These are phyloP conservation scores for Vandiemenella viatica DNA, from an alignment of 2,888 invertebrate species.

Conservation along the genomic window DNA sequence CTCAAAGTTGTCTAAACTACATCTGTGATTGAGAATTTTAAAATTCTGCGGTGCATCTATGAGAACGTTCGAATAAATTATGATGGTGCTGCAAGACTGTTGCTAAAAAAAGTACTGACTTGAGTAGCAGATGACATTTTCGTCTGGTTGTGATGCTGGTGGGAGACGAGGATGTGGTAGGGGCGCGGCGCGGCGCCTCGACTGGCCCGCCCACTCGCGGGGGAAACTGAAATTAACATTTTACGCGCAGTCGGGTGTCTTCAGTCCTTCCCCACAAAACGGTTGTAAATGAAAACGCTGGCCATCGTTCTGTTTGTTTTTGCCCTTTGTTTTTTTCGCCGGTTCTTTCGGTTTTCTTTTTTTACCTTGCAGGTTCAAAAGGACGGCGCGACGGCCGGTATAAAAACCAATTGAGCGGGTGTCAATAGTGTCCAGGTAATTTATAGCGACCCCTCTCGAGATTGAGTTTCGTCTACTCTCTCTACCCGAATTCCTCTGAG, in stretches of 20 bases:
- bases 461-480: neutral
- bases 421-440: neutral
- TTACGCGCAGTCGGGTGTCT: conserved; percentile 5
- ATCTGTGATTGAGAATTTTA: too few species aligned
- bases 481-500: neutral
- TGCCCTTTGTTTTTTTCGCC: neutral
- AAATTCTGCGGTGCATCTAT: too few species aligned
- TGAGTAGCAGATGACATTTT: too few species aligned
- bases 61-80: too few species aligned
- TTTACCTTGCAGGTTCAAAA: conserved; percentile 1
- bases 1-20: too few species aligned
- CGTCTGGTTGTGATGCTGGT: too few species aligned
- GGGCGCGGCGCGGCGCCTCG: neutral
- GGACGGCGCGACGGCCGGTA: neutral
- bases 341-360: neutral
- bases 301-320: conserved; percentile 1
- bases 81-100: too few species aligned
- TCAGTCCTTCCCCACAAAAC: conserved; percentile 2
- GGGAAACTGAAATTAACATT: conserved; percentile 2
- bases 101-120: too few species aligned
- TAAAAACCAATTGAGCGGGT: conserved; percentile 2
- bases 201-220: neutral
- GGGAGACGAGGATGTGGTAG: too few species aligned
- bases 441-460: neutral
- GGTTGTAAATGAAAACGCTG: conserved; percentile 3